Evolutionary conservation across 2,797 vertebrate species (phyloP), one percentile per base, ranked within the genome.

Genomic region (Coendou prehensilis): DNA sequence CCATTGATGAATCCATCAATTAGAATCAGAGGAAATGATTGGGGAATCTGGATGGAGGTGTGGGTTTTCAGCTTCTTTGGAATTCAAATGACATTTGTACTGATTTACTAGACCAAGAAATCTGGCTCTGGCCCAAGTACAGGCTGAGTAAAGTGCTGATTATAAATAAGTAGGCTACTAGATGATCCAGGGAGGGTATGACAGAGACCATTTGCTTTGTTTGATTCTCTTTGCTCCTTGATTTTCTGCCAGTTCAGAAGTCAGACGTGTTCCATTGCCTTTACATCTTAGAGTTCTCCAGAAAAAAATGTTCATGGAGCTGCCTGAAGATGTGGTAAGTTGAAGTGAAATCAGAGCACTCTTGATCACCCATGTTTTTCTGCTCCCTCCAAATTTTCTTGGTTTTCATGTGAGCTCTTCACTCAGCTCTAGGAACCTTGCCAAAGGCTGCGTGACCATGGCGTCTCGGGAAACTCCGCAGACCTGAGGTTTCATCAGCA

Each of bases 1-100:
- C 6, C 23, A n/a, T 33, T 20, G 78, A 1, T 71, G 69, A 45
- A 17, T 80, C 91, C 95, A 64, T 45, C 6, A 67, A 22, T 15
- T 67, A 45, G 83, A 94, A 56, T 57, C 63, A 87, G 83, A 95
- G 50, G 28, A 28, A 2, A 87, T 45, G 45, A 45, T 1, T 86
- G 79, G 64, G n/a, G 37, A 85, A 82, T 54, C 28, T 15, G 26
- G 9, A 0, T 56, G 22, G 41, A 79, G 52, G 86, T 80, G 13
- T 45, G 26, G 23, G 1, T 89, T 87, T 96, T 97, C 79, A 94
- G 23, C 6, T 33, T 89, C 57, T 94, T 54, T 96, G 96, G 33
- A 63, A 75, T 92, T 92, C 76, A 63, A 94, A 71, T 6, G 45
- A 57, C 4, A 15, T 23, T 87, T 83, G 37, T 63, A 18, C 47